phyloP scores from a whole-genome alignment of 2,113 vertebrate species.

The Dipodomys stephensi region DNA sequence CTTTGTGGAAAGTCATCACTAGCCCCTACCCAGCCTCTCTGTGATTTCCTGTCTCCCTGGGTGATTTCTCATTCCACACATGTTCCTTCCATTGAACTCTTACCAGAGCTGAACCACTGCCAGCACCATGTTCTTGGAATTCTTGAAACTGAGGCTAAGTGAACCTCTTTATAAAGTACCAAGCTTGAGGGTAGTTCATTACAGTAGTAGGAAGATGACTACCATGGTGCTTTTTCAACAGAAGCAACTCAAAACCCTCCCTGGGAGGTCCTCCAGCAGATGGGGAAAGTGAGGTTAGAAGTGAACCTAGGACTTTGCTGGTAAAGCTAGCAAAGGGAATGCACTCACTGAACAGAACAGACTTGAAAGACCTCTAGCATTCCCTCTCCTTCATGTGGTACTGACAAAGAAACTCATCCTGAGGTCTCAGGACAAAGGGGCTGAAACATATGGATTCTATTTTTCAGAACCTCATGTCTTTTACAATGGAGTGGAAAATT shows the following conservation, averaged over 20 bases:
- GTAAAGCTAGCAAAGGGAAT: neutral
- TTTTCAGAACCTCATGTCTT: slow-evolving; percentile 55
- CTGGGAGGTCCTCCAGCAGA: neutral
- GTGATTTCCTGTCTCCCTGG: neutral
- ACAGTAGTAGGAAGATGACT: neutral
- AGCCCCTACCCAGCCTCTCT: neutral
- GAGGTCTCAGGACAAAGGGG: neutral
- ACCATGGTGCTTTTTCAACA: neutral
- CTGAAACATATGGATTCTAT: slow-evolving; percentile 49
- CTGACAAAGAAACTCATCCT: neutral
- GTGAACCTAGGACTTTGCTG: neutral
- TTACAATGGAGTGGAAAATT: slow-evolving; percentile 18
- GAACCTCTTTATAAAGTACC: neutral
- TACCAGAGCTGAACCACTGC: neutral
- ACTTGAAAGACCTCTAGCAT: neutral
- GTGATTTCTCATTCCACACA: neutral
- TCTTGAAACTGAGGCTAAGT: neutral
- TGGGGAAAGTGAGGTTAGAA: neutral
- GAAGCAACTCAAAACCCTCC: neutral
- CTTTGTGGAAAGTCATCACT: neutral
- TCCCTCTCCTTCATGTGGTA: neutral
- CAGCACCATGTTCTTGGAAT: neutral
- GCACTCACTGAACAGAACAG: neutral
- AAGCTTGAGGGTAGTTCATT: neutral
- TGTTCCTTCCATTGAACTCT: neutral